Evolutionary conservation across 2,888 invertebrate species (phyloP).

Genomic region (Anthophora plumipes): DNA sequence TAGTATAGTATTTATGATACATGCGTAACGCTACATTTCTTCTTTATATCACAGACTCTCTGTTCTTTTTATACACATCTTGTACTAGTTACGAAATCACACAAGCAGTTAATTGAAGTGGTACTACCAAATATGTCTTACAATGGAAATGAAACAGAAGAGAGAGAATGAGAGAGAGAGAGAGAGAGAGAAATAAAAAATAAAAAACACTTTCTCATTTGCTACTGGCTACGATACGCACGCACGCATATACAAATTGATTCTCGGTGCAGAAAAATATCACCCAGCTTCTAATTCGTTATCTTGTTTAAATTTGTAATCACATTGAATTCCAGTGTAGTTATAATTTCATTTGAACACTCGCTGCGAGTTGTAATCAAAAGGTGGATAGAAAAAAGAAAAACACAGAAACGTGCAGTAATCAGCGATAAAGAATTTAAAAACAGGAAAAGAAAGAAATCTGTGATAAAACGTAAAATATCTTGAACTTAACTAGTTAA

Average conservation of each 20-base stretch:
- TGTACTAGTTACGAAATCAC: conserved; percentile 5
- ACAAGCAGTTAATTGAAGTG: conserved; percentile 43
- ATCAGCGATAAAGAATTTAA: neutral
- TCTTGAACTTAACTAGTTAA: conserved; percentile 17
- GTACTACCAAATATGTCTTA: conserved; percentile 37
- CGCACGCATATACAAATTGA: conserved; percentile 48
- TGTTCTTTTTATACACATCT: conserved; percentile 9
- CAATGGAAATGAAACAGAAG: conserved; percentile 30
- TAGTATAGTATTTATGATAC: neutral
- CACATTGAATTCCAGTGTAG: neutral
- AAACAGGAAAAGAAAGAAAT: neutral
- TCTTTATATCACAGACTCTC: neutral
- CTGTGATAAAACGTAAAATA: conserved; percentile 24
- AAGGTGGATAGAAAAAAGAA: neutral
- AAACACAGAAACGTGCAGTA: conserved; percentile 18
- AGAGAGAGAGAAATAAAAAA: conserved; percentile 11
- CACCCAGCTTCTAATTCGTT: conserved; percentile 38
- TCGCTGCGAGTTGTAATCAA: neutral
- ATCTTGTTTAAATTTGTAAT: neutral
- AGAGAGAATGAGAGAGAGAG: neutral
- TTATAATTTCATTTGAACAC: neutral
- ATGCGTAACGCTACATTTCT: conserved; percentile 20
- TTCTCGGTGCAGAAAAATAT: conserved; percentile 52
- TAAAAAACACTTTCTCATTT: conserved; percentile 17
- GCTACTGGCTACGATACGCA: conserved; percentile 39